A percentile compares a stretch with the other conserved stretches of the same genome.
These are phyloP conservation scores for Pseudomugil gertrudae DNA, from an alignment of 2,797 vertebrate genomes.

Conservation along the genomic window DNA sequence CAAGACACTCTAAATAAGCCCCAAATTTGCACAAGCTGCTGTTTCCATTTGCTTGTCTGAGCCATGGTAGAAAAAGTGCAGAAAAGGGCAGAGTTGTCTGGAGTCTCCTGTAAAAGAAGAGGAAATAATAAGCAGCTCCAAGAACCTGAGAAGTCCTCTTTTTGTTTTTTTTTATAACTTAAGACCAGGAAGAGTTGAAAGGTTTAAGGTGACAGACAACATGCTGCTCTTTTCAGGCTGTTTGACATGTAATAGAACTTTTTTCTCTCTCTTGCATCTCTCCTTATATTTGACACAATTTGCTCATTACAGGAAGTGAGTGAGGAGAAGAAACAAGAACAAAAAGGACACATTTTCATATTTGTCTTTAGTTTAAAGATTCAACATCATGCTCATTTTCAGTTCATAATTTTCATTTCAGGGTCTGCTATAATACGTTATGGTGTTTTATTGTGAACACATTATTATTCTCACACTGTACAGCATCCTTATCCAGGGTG, in stretches of 20 bases:
- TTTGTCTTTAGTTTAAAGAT: slow-evolving; percentile 29
- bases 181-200: slow-evolving; percentile 53
- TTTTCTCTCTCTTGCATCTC: slow-evolving; percentile 64
- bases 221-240: slow-evolving; percentile 75
- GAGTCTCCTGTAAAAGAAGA: slow-evolving; percentile 79
- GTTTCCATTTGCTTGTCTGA: slow-evolving; percentile 68
- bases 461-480: not conserved
- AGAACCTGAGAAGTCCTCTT: slow-evolving; percentile 55
- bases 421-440: not conserved
- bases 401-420: not conserved
- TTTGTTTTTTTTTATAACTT: slow-evolving; percentile 68
- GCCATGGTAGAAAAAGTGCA: slow-evolving; percentile 64
- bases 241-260: slow-evolving; percentile 67
- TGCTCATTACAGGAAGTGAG: slow-evolving; percentile 61
- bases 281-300: slow-evolving; percentile 64
- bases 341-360: slow-evolving; percentile 42
- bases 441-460: not conserved
- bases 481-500: not conserved
- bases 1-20: slow-evolving; percentile 73
- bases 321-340: slow-evolving; percentile 15
- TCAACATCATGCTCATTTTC: not conserved
- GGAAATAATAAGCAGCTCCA: slow-evolving; percentile 76
- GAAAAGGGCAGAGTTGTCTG: slow-evolving; percentile 79
- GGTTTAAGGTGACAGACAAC: slow-evolving; percentile 73
- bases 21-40: slow-evolving; percentile 57